Conservation (phyloP, 2,888 invertebrate species). For the Meliscaeva auricollis region DNA sequence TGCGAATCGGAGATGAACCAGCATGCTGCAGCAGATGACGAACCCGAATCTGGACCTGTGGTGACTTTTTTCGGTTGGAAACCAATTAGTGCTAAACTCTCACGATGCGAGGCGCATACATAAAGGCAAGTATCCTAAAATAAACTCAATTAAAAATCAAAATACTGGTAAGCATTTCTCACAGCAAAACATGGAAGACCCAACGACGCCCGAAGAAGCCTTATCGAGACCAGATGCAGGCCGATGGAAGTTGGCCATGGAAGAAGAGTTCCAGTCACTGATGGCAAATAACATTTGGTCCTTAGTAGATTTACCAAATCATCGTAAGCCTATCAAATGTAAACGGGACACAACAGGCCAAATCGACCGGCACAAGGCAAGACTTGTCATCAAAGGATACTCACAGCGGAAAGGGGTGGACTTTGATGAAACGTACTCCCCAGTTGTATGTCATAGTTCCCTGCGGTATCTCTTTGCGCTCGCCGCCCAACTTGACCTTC, state of each 20-base stretch:
- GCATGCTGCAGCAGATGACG: background rate
- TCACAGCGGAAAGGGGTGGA: slow-evolving; percentile 55
- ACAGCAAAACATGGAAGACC: slow-evolving; percentile 1
- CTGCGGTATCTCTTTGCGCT: slow-evolving; percentile 48
- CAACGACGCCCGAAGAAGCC: slow-evolving; percentile 35
- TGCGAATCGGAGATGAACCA: background rate
- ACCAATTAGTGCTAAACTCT: background rate
- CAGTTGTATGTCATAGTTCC: slow-evolving; percentile 51
- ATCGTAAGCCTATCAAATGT: slow-evolving; percentile 6
- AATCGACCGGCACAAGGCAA: slow-evolving; percentile 57
- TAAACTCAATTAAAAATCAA: background rate
- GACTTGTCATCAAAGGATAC: slow-evolving; percentile 62
- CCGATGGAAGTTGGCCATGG: slow-evolving; percentile 39
- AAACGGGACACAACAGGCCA: slow-evolving; percentile 39
- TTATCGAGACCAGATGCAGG: slow-evolving; percentile 1
- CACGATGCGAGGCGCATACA: background rate
- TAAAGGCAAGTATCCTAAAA: background rate
- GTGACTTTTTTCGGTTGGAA: background rate
- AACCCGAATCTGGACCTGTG: slow-evolving; percentile 5
- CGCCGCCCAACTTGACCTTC: too few species aligned
- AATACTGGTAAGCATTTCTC: slow-evolving; percentile 2
- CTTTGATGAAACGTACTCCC: slow-evolving; percentile 59
- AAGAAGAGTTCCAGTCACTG: slow-evolving; percentile 57
- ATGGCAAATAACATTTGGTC: slow-evolving; percentile 41
- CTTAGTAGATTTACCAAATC: slow-evolving; percentile 19